Percentiles rank a stretch among this genome's conserved stretches.
phyloP scores from a whole-genome alignment of 1,140 invertebrate species.

The Cydia strobilella region DNA sequence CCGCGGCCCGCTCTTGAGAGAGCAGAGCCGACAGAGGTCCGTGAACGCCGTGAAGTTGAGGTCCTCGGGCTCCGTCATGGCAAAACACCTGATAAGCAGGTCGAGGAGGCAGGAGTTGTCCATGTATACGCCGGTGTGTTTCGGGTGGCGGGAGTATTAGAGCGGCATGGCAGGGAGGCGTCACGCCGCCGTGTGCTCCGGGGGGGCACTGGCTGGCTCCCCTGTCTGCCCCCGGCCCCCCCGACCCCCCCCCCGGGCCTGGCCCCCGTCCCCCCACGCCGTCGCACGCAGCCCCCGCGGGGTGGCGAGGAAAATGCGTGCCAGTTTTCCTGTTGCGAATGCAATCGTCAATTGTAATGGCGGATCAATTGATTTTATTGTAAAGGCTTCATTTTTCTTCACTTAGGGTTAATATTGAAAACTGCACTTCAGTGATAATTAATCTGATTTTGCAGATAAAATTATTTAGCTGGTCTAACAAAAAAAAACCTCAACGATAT shows the following conservation, averaged over 20 bases:
- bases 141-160: constrained; percentile 72
- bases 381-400: constrained; percentile 8
- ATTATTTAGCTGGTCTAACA: too few relatives aligned
- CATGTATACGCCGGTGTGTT: constrained; percentile 73
- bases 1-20: constrained; percentile 83
- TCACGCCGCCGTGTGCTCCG: constrained; percentile 64
- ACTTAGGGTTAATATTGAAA: neutral
- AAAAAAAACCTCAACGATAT: too few relatives aligned
- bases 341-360: constrained; percentile 58
- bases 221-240: constrained; percentile 40
- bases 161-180: constrained; percentile 69
- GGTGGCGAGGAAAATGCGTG: constrained; percentile 69
- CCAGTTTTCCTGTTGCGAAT: constrained; percentile 67
- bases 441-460: neutral
- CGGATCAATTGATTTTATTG: constrained; percentile 43
- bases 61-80: constrained; percentile 84
- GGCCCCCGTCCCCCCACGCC: constrained; percentile 38
- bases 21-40: constrained; percentile 85
- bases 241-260: constrained; percentile 39
- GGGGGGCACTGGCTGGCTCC: constrained; percentile 62
- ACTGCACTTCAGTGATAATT: neutral
- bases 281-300: constrained; percentile 44
- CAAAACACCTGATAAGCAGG: constrained; percentile 81
- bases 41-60: constrained; percentile 84
- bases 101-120: constrained; percentile 81